Conservation (phyloP, 1,140 invertebrate genomes). For the Chionoecetes opilio region DNA sequence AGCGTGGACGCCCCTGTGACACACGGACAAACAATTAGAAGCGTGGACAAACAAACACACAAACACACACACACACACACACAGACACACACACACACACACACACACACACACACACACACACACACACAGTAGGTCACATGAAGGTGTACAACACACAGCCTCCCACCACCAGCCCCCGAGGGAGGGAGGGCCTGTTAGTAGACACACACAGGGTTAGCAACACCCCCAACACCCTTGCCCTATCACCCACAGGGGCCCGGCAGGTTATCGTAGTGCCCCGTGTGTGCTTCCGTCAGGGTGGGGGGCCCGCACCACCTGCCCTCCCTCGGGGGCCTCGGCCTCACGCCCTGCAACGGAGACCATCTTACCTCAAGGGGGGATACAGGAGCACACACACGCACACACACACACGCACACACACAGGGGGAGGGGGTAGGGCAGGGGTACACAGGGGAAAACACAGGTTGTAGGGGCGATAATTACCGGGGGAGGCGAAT, state of each 20-base stretch:
- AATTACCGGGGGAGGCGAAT: not conserved
- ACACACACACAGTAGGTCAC: not conserved
- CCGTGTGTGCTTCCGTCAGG: not conserved
- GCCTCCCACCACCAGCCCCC: not conserved
- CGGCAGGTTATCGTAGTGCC: not conserved
- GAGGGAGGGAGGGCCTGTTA: not conserved
- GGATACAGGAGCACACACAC: too few species aligned
- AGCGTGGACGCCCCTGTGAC: slow-evolving; percentile 91
- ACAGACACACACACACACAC: slow-evolving; percentile 3
- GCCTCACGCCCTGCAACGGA: not conserved
- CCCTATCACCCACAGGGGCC: not conserved
- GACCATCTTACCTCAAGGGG: not conserved
- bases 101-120: not conserved
- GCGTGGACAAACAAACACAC: not conserved
- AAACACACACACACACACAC: slow-evolving; percentile 34
- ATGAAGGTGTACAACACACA: not conserved
- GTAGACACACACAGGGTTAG: slow-evolving; percentile 17
- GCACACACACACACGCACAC: not conserved
- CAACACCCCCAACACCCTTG: not conserved
- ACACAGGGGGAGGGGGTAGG: not conserved
- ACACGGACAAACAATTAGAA: slow-evolving; percentile 40
- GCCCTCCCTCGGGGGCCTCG: not conserved
- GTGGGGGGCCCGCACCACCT: not conserved
- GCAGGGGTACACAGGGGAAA: not conserved
- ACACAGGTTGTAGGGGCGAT: not conserved